Evolutionary conservation across 2,113 vertebrate species (phyloP).

Genomic region (Dasyornis broadbenti): DNA sequence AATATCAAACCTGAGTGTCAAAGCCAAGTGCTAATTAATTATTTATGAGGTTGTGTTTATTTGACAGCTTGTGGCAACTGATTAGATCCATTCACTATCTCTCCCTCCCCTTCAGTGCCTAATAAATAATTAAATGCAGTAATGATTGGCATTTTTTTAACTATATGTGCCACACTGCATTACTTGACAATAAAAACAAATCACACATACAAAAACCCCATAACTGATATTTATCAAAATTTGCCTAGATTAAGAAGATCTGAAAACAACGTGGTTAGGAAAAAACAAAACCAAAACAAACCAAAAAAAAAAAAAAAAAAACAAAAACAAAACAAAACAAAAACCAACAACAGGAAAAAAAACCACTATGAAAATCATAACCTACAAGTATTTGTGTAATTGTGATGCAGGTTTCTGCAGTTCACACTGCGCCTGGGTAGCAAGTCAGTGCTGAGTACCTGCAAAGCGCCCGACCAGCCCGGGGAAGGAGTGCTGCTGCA

Average conservation of each 20-base stretch:
- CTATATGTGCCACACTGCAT: conserved; percentile 19
- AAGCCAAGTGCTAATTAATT: conserved; percentile 74
- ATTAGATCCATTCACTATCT: conserved; percentile 71
- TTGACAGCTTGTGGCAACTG: conserved; percentile 78
- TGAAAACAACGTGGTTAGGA: background rate
- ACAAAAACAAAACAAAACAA: background rate
- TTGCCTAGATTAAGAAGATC: conserved; percentile 24
- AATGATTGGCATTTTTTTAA: conserved; percentile 71
- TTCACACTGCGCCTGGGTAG: conserved; percentile 93
- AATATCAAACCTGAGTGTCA: conserved; percentile 69
- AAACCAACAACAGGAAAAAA: background rate
- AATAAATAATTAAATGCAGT: conserved; percentile 76
- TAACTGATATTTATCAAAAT: conserved; percentile 23
- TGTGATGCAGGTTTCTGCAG: conserved; percentile 86
- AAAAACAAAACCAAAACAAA: background rate
- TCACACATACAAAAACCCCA: background rate
- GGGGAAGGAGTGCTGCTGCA: conserved; percentile 94
- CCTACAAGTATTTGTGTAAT: background rate
- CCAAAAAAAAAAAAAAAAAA: background rate
- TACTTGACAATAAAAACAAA: conserved; percentile 45
- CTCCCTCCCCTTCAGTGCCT: conserved; percentile 62
- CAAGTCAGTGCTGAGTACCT: conserved; percentile 91
- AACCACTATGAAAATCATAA: background rate
- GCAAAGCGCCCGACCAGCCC: conserved; percentile 91
- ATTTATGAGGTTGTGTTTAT: conserved; percentile 77